phyloP scores from a whole-genome alignment of 1,140 invertebrate species.

The Sweltsa coloradensis region DNA sequence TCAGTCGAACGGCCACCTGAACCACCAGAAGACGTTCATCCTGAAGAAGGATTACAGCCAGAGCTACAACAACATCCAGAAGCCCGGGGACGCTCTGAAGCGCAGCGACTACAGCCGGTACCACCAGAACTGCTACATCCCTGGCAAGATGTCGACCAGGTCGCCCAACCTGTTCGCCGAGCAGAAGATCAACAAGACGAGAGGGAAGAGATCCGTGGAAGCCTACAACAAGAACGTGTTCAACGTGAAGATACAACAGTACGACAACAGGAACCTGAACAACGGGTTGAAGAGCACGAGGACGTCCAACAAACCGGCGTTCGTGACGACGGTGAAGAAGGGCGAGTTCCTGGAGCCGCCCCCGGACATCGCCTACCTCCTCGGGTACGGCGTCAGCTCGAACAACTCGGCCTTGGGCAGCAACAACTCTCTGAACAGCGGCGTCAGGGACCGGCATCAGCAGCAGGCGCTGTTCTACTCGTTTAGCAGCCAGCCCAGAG shows the following conservation, averaged over 20 bases:
- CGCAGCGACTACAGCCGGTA: neutral
- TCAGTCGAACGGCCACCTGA: neutral
- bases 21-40: neutral
- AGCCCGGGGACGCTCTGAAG: neutral
- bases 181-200: neutral
- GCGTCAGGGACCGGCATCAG: neutral
- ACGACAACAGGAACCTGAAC: conserved; percentile 5
- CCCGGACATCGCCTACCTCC: conserved; percentile 49
- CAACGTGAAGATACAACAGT: neutral
- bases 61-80: neutral
- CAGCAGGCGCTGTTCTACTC: conserved; percentile 39
- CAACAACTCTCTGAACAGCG: neutral
- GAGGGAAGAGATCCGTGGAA: neutral
- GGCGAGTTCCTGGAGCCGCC: conserved; percentile 66
- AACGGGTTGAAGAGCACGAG: conserved; percentile 23
- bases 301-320: conserved; percentile 39
- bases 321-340: conserved; percentile 63
- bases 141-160: neutral
- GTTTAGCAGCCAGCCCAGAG: conserved; percentile 42
- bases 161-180: neutral
- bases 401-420: conserved; percentile 16
- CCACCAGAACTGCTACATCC: neutral
- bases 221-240: conserved; percentile 5
- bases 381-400: conserved; percentile 39
- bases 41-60: neutral